phyloP scores from a whole-genome alignment of 1,140 invertebrate genomes.

The Drosophila arizonae region DNA sequence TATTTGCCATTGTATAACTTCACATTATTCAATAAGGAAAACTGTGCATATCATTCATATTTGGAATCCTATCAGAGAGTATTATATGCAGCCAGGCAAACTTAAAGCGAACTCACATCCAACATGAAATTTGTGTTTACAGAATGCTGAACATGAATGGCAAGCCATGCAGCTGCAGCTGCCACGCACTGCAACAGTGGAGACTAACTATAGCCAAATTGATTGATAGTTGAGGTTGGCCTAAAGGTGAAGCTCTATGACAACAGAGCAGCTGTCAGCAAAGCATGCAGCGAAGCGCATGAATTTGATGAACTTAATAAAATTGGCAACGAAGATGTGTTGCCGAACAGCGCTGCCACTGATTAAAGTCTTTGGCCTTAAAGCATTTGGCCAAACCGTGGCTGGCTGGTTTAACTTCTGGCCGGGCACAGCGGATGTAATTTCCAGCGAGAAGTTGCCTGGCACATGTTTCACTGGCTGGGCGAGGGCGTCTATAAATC shows the following conservation, averaged over 20 bases:
- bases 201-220: background rate
- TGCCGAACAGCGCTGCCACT: constrained; percentile 2
- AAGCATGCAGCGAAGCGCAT: constrained; percentile 26
- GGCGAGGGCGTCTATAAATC: constrained; percentile 59
- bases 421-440: constrained; percentile 59
- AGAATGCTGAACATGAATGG: constrained; percentile 9
- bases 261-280: background rate
- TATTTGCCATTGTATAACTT: background rate
- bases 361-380: constrained; percentile 20
- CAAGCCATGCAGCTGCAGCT: background rate
- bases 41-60: no score
- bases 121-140: constrained; percentile 23
- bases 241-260: constrained; percentile 9
- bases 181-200: constrained; percentile 14
- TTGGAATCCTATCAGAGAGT: no score
- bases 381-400: constrained; percentile 3
- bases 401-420: background rate
- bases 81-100: no score
- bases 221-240: constrained; percentile 13
- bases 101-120: no score
- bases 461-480: constrained; percentile 43
- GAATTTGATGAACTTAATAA: constrained; percentile 61
- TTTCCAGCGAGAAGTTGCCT: constrained; percentile 61
- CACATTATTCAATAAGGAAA: background rate
- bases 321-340: constrained; percentile 3